These are phyloP conservation scores for Pipistrellus kuhlii DNA, from an alignment of 2,797 vertebrate species.

Conservation along the genomic window DNA sequence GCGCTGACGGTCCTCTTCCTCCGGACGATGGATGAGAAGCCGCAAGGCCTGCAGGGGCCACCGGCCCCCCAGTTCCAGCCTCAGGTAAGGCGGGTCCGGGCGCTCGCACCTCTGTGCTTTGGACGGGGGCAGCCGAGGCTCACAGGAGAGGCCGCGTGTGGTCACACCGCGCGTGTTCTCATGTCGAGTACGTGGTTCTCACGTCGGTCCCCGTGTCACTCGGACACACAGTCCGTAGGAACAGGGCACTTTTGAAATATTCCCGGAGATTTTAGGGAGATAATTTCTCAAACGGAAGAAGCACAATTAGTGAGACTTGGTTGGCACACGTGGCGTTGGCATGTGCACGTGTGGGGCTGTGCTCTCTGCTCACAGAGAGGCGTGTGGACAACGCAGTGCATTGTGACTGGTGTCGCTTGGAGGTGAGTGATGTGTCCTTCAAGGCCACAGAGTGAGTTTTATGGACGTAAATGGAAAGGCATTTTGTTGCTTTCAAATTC, in stretches of 20 bases:
- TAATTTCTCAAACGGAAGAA: not conserved
- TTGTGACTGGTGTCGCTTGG: not conserved
- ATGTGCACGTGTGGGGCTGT: not conserved
- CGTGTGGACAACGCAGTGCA: not conserved
- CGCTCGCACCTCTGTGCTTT: too few species aligned
- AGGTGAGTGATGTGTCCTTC: not conserved
- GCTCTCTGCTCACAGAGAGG: not conserved
- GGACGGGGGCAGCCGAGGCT: not conserved
- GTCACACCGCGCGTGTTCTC: too few species aligned
- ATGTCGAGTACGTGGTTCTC: too few species aligned
- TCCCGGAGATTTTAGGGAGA: not conserved
- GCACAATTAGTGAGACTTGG: not conserved
- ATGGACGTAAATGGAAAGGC: not conserved
- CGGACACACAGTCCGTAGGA: not conserved
- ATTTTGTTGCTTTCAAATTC: not conserved
- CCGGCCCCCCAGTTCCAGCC: not conserved
- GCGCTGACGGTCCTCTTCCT: not conserved
- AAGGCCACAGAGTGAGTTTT: not conserved
- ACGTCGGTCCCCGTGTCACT: too few species aligned
- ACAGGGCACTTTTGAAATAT: not conserved
- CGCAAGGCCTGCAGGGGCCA: not conserved
- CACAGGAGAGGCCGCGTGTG: accelerated
- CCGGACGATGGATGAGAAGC: not conserved
- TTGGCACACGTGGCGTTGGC: not conserved
- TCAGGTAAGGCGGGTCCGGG: not conserved